phyloP scores from a whole-genome alignment of 2,888 invertebrate species.

The Latrodectus elegans region DNA sequence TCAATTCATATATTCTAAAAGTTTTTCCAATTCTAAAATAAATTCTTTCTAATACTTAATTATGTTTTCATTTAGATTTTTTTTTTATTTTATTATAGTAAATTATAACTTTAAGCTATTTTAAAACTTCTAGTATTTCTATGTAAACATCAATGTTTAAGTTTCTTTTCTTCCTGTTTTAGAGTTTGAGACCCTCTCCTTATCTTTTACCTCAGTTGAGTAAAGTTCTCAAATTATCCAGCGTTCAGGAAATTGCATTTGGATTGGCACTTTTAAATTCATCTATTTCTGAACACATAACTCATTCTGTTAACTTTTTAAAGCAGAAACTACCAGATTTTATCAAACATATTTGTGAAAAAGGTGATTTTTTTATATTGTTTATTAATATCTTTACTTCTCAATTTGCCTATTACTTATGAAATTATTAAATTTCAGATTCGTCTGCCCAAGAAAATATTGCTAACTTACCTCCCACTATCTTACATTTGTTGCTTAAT shows the following conservation, averaged over 20 bases:
- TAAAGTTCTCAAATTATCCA: constrained; percentile 88
- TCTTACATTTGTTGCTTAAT: constrained; percentile 86
- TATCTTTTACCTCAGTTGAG: constrained; percentile 89
- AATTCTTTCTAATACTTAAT: too few relatives aligned
- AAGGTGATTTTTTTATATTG: constrained; percentile 78
- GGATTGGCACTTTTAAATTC: constrained; percentile 89
- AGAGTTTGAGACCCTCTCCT: constrained; percentile 86
- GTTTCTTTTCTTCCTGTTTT: constrained; percentile 69
- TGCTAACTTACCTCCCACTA: constrained; percentile 92
- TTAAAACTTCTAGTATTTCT: neutral
- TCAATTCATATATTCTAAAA: too few relatives aligned
- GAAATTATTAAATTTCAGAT: constrained; percentile 7
- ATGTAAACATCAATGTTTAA: neutral
- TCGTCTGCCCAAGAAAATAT: constrained; percentile 81
- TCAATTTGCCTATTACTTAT: neutral
- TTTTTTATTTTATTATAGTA: neutral
- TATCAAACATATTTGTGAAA: constrained; percentile 89
- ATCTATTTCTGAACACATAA: constrained; percentile 83
- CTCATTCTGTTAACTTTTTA: constrained; percentile 85
- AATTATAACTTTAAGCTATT: neutral
- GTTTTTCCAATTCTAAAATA: too few relatives aligned
- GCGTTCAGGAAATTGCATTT: constrained; percentile 93
- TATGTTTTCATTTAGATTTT: too few relatives aligned
- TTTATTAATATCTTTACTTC: constrained; percentile 16
- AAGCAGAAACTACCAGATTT: constrained; percentile 88